Base-by-base conservation (phyloP, 1,140 invertebrate genomes). In the Whitmania pigra region DNA sequence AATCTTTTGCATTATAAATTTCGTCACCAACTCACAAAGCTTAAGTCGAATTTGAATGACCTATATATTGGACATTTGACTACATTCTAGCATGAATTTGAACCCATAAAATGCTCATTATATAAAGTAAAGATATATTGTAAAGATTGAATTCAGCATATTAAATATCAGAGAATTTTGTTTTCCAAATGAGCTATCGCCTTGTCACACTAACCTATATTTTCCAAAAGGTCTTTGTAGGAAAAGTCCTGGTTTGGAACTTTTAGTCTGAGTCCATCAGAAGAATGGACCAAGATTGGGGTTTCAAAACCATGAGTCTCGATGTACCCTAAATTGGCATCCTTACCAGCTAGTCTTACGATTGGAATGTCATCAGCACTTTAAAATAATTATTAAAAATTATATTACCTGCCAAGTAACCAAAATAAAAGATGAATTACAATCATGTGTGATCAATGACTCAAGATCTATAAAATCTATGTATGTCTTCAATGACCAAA, bases 251-350 rank as follows among this genome's bases (percentile, higher is more conserved):
- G 78, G 53, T 88, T 86, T 18, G 91, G 91, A 11, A 92, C 84
- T 60, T 84, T 86, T 81, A 94, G 86, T 57, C 89, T 89, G 20
- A 94, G 83, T 0, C 90, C 91, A 75, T 91, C 89, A 77, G 87
- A 88, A 36, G 85, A 87, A 74, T 89, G 86, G 53, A 93, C 86
- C 43, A 90, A 79, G 69, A 92, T 86, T 15, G 90, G 90, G 27
- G 82, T 81, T 74, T 86, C 87, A 80, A 92, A 92, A 0, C 89
- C 89, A 85, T 81, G 73, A 25, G 22, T 7, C 73, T 86, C 82
- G 36, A 89, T 81, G 79, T 87, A 87, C 54, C 86, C 84, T 74
- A 87, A 78, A 15, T 86, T 89, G 31, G 90, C 76, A 76, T 88
- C 85, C 73, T 87, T 83, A 2, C 88, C 89, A 74, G 85, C 82